Evolutionary conservation across 2,797 vertebrate genomes (phyloP).

Genomic region (Cossypha heuglini): DNA sequence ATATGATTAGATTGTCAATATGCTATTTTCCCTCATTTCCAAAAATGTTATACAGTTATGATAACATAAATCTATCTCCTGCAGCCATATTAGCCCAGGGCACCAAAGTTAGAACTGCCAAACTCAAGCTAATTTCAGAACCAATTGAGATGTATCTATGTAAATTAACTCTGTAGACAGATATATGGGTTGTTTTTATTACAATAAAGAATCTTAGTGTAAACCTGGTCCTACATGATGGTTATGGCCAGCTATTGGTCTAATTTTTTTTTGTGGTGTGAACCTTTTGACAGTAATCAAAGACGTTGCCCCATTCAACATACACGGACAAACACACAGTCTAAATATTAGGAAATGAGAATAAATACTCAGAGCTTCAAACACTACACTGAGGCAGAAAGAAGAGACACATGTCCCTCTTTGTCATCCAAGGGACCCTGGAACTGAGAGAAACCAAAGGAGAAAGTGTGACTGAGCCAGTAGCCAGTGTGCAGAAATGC

Average conservation of each 20-base stretch:
- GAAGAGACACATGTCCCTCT: neutral
- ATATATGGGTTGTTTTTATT: neutral
- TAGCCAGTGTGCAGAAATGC: neutral
- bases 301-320: neutral
- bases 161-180: neutral
- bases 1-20: neutral
- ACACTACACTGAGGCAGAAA: neutral
- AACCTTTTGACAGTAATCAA: neutral
- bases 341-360: neutral
- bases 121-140: slow-evolving; percentile 2
- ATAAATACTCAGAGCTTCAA: neutral
- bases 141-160: neutral
- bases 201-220: neutral
- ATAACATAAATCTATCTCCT: neutral
- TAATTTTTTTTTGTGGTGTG: neutral
- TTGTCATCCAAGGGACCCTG: neutral
- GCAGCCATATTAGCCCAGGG: neutral
- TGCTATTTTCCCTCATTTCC: neutral
- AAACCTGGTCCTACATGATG: neutral
- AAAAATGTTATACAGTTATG: neutral
- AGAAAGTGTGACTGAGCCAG: neutral
- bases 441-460: neutral
- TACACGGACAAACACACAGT: neutral
- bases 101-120: neutral
- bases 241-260: neutral